Conservation (phyloP, 2,797 vertebrate genomes). For the Chrysocyon brachyurus region DNA sequence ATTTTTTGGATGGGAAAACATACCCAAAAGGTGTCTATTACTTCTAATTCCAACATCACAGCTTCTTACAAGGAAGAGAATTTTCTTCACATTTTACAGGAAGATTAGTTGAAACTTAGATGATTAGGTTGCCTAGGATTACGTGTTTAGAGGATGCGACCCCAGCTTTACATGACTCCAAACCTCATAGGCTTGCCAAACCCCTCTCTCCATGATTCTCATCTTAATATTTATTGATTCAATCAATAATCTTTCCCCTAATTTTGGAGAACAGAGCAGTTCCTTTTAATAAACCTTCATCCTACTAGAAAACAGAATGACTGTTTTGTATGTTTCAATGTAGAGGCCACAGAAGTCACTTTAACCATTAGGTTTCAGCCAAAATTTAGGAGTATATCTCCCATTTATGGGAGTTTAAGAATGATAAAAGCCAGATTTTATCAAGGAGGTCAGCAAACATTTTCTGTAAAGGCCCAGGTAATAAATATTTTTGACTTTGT, state of each 20-base stretch:
- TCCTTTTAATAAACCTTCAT: background rate
- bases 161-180: background rate
- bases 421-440: background rate
- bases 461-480: background rate
- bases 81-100: conserved; percentile 3
- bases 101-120: background rate
- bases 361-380: background rate
- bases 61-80: background rate
- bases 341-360: background rate
- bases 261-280: background rate
- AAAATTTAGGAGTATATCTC: background rate
- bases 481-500: conserved; percentile 21
- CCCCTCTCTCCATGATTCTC: background rate
- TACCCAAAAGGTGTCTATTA: background rate
- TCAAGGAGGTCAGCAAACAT: background rate
- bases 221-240: background rate
- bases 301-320: background rate
- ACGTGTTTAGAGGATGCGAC: background rate
- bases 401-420: background rate
- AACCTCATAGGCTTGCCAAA: background rate
- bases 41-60: background rate
- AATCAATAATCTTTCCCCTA: background rate
- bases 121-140: conserved; percentile 1
- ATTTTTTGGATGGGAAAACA: background rate
- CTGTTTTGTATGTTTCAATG: background rate